phyloP scores from a whole-genome alignment of 2,797 vertebrate genomes.

The Urophycis tenuis region DNA sequence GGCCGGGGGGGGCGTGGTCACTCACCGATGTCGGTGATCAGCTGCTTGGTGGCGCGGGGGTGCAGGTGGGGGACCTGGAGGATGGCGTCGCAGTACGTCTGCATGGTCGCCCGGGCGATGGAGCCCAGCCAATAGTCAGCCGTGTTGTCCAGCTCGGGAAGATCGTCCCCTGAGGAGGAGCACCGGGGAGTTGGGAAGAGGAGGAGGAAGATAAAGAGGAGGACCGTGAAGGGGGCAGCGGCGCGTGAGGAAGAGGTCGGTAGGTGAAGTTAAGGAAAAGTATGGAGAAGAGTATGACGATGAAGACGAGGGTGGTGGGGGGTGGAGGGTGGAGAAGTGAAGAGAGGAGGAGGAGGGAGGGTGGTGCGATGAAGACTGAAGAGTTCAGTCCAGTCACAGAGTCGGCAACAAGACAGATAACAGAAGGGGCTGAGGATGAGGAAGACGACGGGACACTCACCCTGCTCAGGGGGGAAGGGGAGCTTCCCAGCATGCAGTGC shows the following conservation, averaged over 20 bases:
- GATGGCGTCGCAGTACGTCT: conserved; percentile 91
- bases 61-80: conserved; percentile 85
- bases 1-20: too few species aligned
- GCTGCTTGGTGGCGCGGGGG: conserved; percentile 82
- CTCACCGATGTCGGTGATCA: conserved; percentile 90
- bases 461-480: conserved; percentile 96
- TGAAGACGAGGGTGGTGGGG: too few species aligned
- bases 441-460: conserved; percentile 51
- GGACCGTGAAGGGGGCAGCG: background rate
- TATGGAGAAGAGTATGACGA: conserved; percentile 16
- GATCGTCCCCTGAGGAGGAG: conserved; percentile 78
- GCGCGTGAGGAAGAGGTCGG: too few species aligned
- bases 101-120: conserved; percentile 93
- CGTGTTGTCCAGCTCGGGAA: conserved; percentile 92
- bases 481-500: conserved; percentile 93
- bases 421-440: background rate
- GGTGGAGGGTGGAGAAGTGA: background rate
- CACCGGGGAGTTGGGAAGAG: background rate
- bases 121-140: conserved; percentile 97
- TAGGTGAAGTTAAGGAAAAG: too few species aligned
- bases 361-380: too few species aligned
- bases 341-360: background rate
- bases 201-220: too few species aligned
- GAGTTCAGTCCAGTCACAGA: too few species aligned
- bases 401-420: too few species aligned